Evolutionary conservation across 2,113 vertebrate species (phyloP).

Genomic region (Ahaetulla prasina): DNA sequence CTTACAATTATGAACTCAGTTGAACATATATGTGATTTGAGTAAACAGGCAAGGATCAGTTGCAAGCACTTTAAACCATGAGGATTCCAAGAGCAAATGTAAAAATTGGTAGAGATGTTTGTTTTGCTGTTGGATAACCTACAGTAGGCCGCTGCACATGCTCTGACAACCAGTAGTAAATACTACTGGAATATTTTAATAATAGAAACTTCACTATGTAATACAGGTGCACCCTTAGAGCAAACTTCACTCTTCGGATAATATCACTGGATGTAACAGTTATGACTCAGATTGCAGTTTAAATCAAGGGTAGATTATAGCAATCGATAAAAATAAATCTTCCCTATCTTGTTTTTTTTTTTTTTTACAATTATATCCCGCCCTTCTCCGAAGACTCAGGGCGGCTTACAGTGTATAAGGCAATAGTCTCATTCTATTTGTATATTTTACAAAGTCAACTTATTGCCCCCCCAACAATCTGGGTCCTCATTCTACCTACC

Average conservation of each 20-base stretch:
- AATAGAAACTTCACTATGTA: background rate
- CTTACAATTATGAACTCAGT: background rate
- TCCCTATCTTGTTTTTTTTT: too few species aligned
- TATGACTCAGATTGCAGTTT: background rate
- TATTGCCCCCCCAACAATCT: too few species aligned
- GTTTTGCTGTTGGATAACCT: background rate
- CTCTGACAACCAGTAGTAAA: background rate
- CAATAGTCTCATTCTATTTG: too few species aligned
- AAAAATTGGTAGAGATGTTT: background rate
- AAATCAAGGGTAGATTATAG: background rate
- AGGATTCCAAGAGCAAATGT: background rate
- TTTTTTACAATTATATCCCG: too few species aligned
- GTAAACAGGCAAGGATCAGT: background rate
- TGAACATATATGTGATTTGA: background rate
- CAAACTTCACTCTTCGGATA: background rate
- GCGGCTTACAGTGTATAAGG: too few species aligned
- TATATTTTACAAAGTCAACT: too few species aligned
- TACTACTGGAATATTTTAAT: background rate
- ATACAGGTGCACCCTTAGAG: background rate
- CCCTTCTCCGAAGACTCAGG: too few species aligned
- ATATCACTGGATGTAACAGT: background rate
- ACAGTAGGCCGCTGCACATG: background rate
- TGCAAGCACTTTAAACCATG: background rate
- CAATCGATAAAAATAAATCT: background rate
- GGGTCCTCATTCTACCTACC: too few species aligned